Percentiles rank a stretch among this genome's conserved stretches.
Evolutionary conservation across 2,888 invertebrate species (phyloP).

Genomic region (Gymnoscelis rufifasciata): DNA sequence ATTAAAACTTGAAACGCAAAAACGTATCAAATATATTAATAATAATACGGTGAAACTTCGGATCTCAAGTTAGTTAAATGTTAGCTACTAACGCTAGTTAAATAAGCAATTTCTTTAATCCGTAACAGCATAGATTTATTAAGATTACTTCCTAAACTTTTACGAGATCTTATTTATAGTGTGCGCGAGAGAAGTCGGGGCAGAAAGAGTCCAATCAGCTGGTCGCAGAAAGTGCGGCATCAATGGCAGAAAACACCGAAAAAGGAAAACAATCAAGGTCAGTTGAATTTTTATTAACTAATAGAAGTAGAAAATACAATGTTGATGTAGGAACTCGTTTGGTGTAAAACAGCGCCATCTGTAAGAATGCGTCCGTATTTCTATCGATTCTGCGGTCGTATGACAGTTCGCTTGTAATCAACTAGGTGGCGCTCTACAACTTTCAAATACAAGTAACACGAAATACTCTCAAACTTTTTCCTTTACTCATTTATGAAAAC

Average conservation of each 20-base stretch:
- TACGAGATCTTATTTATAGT: constrained; percentile 45
- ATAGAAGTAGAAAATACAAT: too few species aligned
- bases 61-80: too few species aligned
- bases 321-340: neutral
- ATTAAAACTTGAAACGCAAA: too few species aligned
- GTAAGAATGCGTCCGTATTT: neutral
- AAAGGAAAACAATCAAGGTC: constrained; percentile 56
- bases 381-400: neutral
- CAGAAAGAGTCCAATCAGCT: constrained; percentile 76
- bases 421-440: constrained; percentile 13
- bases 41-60: too few species aligned
- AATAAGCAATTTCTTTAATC: too few species aligned
- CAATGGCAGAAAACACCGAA: constrained; percentile 80
- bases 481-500: too few species aligned
- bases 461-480: too few species aligned
- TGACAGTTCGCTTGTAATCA: neutral
- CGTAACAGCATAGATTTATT: too few species aligned
- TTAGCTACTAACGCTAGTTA: too few species aligned
- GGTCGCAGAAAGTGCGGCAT: constrained; percentile 82
- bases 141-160: too few species aligned
- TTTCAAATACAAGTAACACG: neutral
- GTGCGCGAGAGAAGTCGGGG: constrained; percentile 74
- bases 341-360: constrained; percentile 11
- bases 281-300: constrained; percentile 18
- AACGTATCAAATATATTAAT: too few species aligned